Conservation (phyloP, 1,140 invertebrate genomes). For the Mercenaria mercenaria region DNA sequence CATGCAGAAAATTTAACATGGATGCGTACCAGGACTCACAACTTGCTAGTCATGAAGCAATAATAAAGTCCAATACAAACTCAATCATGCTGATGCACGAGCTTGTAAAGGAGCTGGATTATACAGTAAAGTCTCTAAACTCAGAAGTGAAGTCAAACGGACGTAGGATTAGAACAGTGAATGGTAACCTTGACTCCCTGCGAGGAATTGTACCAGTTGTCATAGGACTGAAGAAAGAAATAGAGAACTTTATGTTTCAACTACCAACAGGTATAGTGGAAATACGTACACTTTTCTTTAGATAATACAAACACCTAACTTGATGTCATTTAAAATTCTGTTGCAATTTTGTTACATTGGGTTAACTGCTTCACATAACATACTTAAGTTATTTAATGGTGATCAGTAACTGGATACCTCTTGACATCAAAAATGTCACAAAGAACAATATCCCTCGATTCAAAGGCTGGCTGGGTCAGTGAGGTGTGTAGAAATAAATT, state of each 20-base stretch:
- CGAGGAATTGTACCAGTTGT: constrained; percentile 71
- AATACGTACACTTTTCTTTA: neutral
- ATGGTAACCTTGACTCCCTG: constrained; percentile 58
- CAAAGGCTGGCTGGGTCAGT: too few species aligned
- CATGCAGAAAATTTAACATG: constrained; percentile 76
- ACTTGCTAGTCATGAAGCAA: constrained; percentile 71
- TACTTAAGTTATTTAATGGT: too few species aligned
- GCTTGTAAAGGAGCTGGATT: constrained; percentile 75
- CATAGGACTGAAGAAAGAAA: constrained; percentile 72
- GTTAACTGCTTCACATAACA: too few species aligned
- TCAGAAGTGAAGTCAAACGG: neutral
- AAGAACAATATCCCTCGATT: too few species aligned
- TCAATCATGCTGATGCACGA: constrained; percentile 66
- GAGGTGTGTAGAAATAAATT: too few species aligned
- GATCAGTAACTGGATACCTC: too few species aligned
- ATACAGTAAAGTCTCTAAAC: constrained; percentile 25
- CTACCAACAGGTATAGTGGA: constrained; percentile 78
- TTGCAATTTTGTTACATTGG: too few species aligned
- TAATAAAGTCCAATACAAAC: constrained; percentile 64
- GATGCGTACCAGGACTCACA: constrained; percentile 77
- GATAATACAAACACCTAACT: neutral
- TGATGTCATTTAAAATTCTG: too few species aligned
- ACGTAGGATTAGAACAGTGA: constrained; percentile 44
- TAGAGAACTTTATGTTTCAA: constrained; percentile 74
- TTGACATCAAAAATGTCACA: too few species aligned